Conservation (phyloP, 1,140 invertebrate genomes). For the Anadara kagoshimensis region DNA sequence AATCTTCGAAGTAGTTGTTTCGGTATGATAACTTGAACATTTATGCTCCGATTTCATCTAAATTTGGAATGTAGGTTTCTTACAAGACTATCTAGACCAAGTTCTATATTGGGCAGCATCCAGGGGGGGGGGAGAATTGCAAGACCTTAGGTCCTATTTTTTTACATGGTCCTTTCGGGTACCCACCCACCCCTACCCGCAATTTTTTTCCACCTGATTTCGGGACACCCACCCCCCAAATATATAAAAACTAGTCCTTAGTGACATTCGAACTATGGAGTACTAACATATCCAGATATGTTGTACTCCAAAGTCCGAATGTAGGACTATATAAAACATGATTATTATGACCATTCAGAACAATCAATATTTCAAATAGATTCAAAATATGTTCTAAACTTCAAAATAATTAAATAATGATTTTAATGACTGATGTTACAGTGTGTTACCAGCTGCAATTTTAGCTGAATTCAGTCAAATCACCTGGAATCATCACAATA, state of each 20-base stretch:
- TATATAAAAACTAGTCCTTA: constrained; percentile 15
- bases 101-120: constrained; percentile 2
- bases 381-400: constrained; percentile 16
- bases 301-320: constrained; percentile 6
- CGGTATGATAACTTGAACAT: constrained; percentile 13
- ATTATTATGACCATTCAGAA: constrained; percentile 16
- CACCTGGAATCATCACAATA: constrained; percentile 1
- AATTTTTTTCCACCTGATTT: constrained; percentile 18
- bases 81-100: constrained; percentile 17
- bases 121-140: constrained; percentile 7
- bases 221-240: constrained; percentile 16
- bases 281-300: constrained; percentile 4
- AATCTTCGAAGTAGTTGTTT: constrained; percentile 8
- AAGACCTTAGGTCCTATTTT: constrained; percentile 18
- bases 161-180: constrained; percentile 15
- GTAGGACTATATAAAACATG: constrained; percentile 17
- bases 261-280: constrained; percentile 13
- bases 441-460: constrained; percentile 1
- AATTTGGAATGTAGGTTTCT: constrained; percentile 17
- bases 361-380: constrained; percentile 19
- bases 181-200: constrained; percentile 16
- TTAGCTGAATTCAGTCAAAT: constrained; percentile 1
- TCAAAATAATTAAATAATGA: constrained; percentile 18
- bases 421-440: constrained; percentile 7
- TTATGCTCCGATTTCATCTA: constrained; percentile 18